Conservation (phyloP, 2,113 vertebrate genomes). For the Chunga burmeisteri region DNA sequence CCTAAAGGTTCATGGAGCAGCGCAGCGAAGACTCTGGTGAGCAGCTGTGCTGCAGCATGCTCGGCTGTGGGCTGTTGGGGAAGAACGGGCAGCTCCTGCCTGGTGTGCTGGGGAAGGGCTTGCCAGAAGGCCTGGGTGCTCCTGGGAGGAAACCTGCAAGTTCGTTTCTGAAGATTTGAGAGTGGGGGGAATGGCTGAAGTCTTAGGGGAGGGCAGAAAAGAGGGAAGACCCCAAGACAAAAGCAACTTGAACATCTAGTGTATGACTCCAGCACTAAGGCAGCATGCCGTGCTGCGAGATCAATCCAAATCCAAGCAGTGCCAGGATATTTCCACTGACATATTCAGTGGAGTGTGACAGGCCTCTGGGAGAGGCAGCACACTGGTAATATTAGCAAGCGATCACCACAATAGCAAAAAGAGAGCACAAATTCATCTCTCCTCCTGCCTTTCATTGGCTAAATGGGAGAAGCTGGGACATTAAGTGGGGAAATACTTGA, state of each 20-base stretch:
- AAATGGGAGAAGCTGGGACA: background rate
- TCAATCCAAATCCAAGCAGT: background rate
- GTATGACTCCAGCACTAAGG: fast-evolving
- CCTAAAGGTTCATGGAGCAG: fast-evolving
- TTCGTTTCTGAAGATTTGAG: fast-evolving
- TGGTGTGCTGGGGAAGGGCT: fast-evolving
- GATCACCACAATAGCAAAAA: background rate
- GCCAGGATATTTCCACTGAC: background rate
- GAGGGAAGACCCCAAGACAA: fast-evolving
- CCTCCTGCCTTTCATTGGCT: background rate
- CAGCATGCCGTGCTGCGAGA: background rate
- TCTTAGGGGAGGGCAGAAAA: background rate
- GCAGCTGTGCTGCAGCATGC: background rate
- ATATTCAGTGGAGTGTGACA: background rate
- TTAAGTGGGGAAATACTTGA: background rate
- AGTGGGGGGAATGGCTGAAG: background rate
- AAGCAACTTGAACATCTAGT: background rate
- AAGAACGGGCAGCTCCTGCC: background rate
- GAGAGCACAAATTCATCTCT: background rate
- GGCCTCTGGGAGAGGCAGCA: background rate
- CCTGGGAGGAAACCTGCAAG: background rate
- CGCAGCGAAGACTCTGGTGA: background rate
- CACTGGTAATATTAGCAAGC: background rate
- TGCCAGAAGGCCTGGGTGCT: background rate
- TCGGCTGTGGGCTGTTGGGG: background rate